Base-by-base conservation (phyloP, 2,888 invertebrate genomes). In the Nyleta sp. region DNA sequence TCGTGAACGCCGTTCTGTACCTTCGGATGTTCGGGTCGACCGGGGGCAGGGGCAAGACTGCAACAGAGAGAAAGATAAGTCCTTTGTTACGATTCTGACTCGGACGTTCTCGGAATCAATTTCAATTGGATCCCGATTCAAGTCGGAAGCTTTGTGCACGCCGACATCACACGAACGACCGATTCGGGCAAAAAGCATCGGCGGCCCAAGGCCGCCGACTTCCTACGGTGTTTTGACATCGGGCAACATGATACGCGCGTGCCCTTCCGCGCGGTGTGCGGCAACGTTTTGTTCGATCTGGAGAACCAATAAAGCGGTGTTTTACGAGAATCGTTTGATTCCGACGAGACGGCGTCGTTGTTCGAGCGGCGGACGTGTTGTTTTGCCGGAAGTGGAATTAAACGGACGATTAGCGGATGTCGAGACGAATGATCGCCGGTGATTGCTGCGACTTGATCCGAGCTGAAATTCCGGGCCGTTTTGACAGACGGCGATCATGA, bases 1-100 rank as follows among this genome's bases (percentile, higher is more conserved):
- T 92, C 0, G 98, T 98, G 91, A 99, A 99, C 0, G 99, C 99
- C 0, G 99, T 99, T 52, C 99, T 93, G 91, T 99, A 99, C 64
- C 99, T 93, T 73, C 98, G 94, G 83, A 95, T 95, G 84, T 94
- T 94, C 13, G 94, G 94, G 85, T 95, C 95, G 81, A 88, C 85
- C 0, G 86, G 78, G 0, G 85, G 77, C 24, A 86, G 31, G 3
- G 74, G 20, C n/a, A n/a, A n/a, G n/a, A n/a, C n/a, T n/a, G n/a
- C n/a, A n/a, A n/a, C n/a, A n/a, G n/a, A n/a, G n/a, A 42, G 18
- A 52, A 1, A 40, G 13, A 67, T 11, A 13, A 57, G 13, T 42
- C 52, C 52, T 44, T 78, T 62, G 53, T 78, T 67, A 74, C 17
- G 20, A 8, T n/a, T 3, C 18, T 33, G n/a, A 33, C 6, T 35